Evolutionary conservation across 2,113 vertebrate species (phyloP).

Genomic region (Pituophis catenifer): DNA sequence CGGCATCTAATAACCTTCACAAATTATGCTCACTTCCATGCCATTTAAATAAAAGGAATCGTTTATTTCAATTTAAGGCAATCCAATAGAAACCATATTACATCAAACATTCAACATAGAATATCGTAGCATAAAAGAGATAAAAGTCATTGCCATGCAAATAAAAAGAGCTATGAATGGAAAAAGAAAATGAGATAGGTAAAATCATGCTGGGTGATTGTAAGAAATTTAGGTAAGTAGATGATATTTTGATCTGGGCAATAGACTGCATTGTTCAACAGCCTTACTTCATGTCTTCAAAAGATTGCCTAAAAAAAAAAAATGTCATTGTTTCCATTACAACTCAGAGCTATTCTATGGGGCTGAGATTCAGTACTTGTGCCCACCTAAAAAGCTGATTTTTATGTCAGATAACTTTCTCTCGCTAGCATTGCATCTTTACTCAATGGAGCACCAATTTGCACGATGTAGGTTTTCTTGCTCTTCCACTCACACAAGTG

Average conservation of each 20-base stretch:
- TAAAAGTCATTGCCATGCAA: constrained; percentile 56
- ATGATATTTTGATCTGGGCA: neutral
- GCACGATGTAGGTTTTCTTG: neutral
- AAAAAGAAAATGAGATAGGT: neutral
- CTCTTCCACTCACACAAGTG: neutral
- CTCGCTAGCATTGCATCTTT: neutral
- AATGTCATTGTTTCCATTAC: neutral
- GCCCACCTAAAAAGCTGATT: neutral
- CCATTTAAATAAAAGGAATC: constrained; percentile 55
- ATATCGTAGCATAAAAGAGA: constrained; percentile 33
- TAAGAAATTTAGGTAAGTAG: neutral
- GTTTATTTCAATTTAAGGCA: constrained; percentile 70
- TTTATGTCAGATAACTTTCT: neutral
- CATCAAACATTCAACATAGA: constrained; percentile 46
- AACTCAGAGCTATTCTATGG: neutral
- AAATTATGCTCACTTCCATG: neutral
- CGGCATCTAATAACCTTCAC: neutral
- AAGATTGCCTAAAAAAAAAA: neutral
- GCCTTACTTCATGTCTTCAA: neutral
- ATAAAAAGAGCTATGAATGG: constrained; percentile 12
- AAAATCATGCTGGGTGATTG: neutral
- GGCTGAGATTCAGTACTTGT: neutral
- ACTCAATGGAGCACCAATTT: neutral
- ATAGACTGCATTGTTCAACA: neutral
- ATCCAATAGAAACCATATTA: constrained; percentile 60